Percentiles rank a stretch among this genome's conserved stretches.
Evolutionary conservation across 2,888 invertebrate species (phyloP).

Genomic region (Erpobdella octoculata): DNA sequence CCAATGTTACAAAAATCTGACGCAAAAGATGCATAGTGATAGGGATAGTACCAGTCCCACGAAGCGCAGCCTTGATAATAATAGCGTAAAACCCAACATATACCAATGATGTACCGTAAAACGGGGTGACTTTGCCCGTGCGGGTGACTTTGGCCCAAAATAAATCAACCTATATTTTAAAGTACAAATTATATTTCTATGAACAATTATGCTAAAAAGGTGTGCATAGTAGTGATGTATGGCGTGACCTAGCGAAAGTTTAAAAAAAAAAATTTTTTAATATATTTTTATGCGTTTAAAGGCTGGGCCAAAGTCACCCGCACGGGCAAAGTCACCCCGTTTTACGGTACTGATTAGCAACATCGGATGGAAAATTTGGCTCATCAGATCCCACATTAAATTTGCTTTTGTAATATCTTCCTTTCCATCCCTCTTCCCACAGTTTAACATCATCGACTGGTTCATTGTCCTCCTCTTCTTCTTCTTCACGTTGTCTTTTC

Average conservation of each 20-base stretch:
- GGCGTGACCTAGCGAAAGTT: too few relatives aligned
- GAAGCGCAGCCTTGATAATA: conserved; percentile 98
- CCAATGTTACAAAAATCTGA: conserved; percentile 91
- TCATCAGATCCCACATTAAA: conserved; percentile 53
- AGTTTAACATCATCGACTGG: conserved; percentile 72
- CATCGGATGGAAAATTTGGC: conserved; percentile 74
- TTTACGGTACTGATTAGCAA: conserved; percentile 87
- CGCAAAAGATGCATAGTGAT: conserved; percentile 98
- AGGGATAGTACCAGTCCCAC: conserved; percentile 99
- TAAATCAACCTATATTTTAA: too few relatives aligned
- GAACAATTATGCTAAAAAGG: too few relatives aligned
- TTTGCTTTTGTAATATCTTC: conserved; percentile 77
- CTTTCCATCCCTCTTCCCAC: conserved; percentile 94
- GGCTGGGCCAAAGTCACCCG: too few relatives aligned
- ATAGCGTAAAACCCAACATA: conserved; percentile 95
- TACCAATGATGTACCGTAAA: conserved; percentile 85
- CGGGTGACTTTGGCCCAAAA: too few relatives aligned
- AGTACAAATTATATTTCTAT: too few relatives aligned
- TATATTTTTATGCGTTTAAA: too few relatives aligned
- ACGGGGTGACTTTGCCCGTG: too few relatives aligned
- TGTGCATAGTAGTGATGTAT: too few relatives aligned
- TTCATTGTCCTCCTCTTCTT: too few relatives aligned
- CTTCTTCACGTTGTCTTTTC: conserved; percentile 65
- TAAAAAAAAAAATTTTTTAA: too few relatives aligned
- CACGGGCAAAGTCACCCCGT: too few relatives aligned